Conservation (phyloP, 2,888 invertebrate genomes). For the Calameuta idolon region DNA sequence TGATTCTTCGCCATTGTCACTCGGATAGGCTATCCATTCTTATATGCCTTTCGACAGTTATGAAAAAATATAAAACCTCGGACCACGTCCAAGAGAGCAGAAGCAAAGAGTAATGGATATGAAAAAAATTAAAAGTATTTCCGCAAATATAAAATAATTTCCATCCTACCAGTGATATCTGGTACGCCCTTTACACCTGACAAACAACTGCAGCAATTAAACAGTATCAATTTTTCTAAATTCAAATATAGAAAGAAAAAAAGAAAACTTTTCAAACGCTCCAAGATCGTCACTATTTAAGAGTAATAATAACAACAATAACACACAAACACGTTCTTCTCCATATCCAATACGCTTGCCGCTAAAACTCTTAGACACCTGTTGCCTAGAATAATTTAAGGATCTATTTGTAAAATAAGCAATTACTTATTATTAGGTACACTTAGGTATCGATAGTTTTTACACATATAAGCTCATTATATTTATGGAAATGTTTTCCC, state of each 20-base stretch:
- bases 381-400: not conserved
- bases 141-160: not conserved
- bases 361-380: constrained; percentile 2
- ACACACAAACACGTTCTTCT: not conserved
- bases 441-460: constrained; percentile 64
- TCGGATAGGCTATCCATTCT: not conserved
- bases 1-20: constrained; percentile 38
- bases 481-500: constrained; percentile 57
- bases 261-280: not conserved
- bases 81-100: constrained; percentile 26
- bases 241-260: not conserved
- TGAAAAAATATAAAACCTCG: constrained; percentile 50
- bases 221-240: not conserved
- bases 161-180: not conserved
- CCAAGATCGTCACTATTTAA: not conserved
- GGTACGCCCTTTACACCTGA: not conserved
- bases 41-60: constrained; percentile 37
- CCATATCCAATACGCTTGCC: not conserved
- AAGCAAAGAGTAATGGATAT: constrained; percentile 1
- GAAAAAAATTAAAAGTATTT: not conserved
- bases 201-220: not conserved
- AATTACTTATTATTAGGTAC: constrained; percentile 60
- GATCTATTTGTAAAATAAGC: constrained; percentile 54
- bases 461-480: constrained; percentile 67
- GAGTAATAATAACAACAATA: not conserved